These are phyloP conservation scores for Drosophila aldrichi DNA, from an alignment of 2,888 invertebrate species.

Conservation along the genomic window DNA sequence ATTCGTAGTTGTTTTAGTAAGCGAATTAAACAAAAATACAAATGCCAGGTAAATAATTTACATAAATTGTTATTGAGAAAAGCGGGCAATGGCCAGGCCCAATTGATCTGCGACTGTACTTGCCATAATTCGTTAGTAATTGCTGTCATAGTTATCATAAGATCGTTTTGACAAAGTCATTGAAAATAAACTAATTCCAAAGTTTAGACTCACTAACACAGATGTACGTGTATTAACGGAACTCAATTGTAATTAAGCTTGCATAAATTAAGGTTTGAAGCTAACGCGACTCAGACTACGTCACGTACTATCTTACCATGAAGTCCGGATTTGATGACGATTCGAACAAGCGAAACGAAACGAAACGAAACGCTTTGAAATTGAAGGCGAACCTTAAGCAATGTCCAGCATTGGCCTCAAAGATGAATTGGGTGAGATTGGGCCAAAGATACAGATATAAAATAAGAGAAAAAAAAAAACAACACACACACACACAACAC, in stretches of 20 bases:
- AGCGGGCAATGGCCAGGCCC: background rate
- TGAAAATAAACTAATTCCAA: conserved; percentile 58
- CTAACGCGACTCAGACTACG: conserved; percentile 35
- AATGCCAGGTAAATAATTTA: background rate
- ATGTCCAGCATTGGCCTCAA: conserved; percentile 52
- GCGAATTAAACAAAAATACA: conserved; percentile 3
- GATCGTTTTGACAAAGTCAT: conserved; percentile 56
- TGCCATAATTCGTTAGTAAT: conserved; percentile 40
- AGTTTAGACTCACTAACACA: conserved; percentile 39
- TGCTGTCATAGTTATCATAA: conserved; percentile 40
- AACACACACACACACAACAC: background rate
- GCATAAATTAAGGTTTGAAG: conserved; percentile 68
- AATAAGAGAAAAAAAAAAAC: background rate
- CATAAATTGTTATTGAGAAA: conserved; percentile 20
- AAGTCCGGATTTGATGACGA: conserved; percentile 56
- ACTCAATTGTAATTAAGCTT: conserved; percentile 64
- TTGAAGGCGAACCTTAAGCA: conserved; percentile 61
- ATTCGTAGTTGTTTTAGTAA: background rate
- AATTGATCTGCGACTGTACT: conserved; percentile 18
- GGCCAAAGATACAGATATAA: conserved; percentile 7
- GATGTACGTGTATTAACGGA: conserved; percentile 58
- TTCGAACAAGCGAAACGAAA: conserved; percentile 40
- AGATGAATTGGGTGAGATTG: conserved; percentile 57
- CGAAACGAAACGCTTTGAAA: conserved; percentile 44
- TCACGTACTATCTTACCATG: conserved; percentile 69